Evolutionary conservation across 2,888 invertebrate species (phyloP), one percentile per base, ranked within the genome.

Genomic region (Phalera bucephala): DNA sequence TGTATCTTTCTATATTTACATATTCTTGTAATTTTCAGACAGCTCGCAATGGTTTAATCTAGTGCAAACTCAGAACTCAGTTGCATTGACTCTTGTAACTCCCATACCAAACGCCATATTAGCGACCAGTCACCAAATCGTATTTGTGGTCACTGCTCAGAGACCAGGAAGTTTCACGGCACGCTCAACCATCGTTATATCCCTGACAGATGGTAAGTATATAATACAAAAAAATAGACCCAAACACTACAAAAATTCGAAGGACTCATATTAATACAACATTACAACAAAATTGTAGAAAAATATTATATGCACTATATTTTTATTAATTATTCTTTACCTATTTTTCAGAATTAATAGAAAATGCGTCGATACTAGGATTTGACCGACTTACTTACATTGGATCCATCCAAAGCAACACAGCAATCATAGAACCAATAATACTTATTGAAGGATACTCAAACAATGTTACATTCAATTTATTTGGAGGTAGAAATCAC

Each of bases 401-500:
- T 2, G 72, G 71, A 6, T 36, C 55, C 2, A 51, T 69, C 3
- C 43, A 53, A 15, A 43, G 48, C 11, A 34, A 45, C 19, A 23
- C 31, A 1, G 28, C 54, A 4, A 35, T 25, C n/a, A 36, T 65
- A 20, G 42, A 42, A n/a, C 36, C 51, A 2, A 65, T 72, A 15
- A 49, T 43, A 11, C 52, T 72, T 2, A 51, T 23, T n/a, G 55
- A 63, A 34, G 72, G 68, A 33, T 64, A 52, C 36, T n/a, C n/a
- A n/a, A n/a, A n/a, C n/a, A n/a, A n/a, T n/a, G n/a, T n/a, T n/a
- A n/a, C n/a, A n/a, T n/a, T n/a, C n/a, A n/a, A n/a, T n/a, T n/a
- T n/a, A n/a, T n/a, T n/a, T n/a, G n/a, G n/a, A n/a, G n/a, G n/a
- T n/a, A n/a, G n/a, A n/a, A n/a, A n/a, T n/a, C n/a, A n/a, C n/a